Evolutionary conservation across 1,140 invertebrate genomes (phyloP), one percentile per base, ranked within the genome.

Genomic region (Tetramorium alpestre): DNA sequence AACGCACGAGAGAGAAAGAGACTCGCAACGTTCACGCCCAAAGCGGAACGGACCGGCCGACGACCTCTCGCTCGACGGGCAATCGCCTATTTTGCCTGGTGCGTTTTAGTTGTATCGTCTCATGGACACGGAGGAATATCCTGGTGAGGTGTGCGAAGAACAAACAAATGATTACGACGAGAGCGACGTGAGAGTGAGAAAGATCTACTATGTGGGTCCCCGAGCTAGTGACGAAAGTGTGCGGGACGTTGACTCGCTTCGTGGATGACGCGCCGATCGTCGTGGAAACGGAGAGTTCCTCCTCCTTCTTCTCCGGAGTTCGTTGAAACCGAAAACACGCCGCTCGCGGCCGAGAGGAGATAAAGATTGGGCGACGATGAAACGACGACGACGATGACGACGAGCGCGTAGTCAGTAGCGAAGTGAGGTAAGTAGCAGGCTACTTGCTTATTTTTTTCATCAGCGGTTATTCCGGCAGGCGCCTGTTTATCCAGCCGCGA

Each of bases 151-250:
- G 62, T 78, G 47, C 64, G 47, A 47, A 87, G 72, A 56, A 33
- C 88, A 89, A 89, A 87, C 82, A 89, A 13, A 75, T n/a, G 44
- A 62, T 54, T 47, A 78, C n/a, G 73, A 64, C 51, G 38, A 76
- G 49, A 38, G 22, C 2, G 5, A 33, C 41, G 65, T 22, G 38
- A 44, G 62, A 65, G 33, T 33, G 58, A 60, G 10, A 60, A 28
- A 64, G 62, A 54, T 88, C 67, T 28, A 67, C 60, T 76, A 16
- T 62, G 18, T 47, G 76, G 49, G 62, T 87, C 64, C 56, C 44
- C 28, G 88, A 84, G 87, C 56, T 58, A 60, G 72, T 72, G 72
- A 90, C 56, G 75, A 88, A 89, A 86, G 62, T 22, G 47, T 47
- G 25, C 54, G 67, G 89, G 77, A 62, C 89, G 49, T 87, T 89